phyloP scores from a whole-genome alignment of 2,113 vertebrate genomes.

The Laticauda laticaudata region DNA sequence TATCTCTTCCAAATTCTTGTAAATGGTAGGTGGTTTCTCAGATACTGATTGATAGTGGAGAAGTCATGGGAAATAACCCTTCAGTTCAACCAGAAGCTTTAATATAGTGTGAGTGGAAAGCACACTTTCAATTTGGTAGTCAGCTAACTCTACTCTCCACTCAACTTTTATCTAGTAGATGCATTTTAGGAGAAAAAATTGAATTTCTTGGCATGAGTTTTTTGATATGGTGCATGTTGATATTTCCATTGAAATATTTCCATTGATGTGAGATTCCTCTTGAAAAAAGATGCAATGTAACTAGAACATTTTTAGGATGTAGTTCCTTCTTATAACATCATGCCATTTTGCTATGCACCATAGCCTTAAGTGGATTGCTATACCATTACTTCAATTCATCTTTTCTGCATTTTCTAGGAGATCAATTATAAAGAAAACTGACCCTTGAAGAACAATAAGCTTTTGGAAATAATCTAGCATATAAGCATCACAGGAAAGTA shows the following conservation, averaged over 20 bases:
- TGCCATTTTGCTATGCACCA: conserved; percentile 21
- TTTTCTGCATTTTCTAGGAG: not conserved
- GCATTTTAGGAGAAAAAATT: not conserved
- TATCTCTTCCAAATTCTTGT: not conserved
- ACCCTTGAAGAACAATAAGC: not conserved
- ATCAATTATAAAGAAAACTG: not conserved
- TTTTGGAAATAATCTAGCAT: not conserved
- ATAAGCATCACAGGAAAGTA: not conserved
- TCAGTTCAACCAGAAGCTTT: not conserved
- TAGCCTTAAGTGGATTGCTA: conserved; percentile 31
- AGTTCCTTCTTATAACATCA: not conserved
- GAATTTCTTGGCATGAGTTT: not conserved
- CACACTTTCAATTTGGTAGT: not conserved
- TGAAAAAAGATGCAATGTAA: not conserved
- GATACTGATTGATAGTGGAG: not conserved
- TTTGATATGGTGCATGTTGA: not conserved
- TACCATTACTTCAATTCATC: conserved; percentile 15
- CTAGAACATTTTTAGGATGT: not conserved
- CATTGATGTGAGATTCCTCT: not conserved
- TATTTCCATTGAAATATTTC: not conserved
- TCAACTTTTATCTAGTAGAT: not conserved
- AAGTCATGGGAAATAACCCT: not conserved
- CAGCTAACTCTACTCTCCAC: not conserved
- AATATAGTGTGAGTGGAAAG: not conserved
- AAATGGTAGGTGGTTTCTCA: not conserved